Evolutionary conservation across 1,140 invertebrate genomes (phyloP).

Genomic region (Acarapis woodi): DNA sequence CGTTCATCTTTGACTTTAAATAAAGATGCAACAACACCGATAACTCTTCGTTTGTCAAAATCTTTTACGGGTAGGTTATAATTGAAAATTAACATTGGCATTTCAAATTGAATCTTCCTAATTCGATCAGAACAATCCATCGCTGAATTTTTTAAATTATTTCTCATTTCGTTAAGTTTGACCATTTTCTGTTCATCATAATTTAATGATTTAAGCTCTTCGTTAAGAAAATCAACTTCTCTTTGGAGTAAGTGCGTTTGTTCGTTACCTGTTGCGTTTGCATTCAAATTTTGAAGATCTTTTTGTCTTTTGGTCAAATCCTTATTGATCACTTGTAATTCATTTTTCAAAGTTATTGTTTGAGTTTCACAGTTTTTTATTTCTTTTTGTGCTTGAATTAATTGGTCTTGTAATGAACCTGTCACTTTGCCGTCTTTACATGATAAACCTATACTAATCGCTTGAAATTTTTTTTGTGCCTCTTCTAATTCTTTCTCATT

Average conservation of each 20-base stretch:
- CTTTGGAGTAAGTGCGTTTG: slow-evolving; percentile 35
- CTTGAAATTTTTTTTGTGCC: slow-evolving; percentile 49
- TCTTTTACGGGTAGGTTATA: slow-evolving; percentile 40
- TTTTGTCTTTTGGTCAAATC: slow-evolving; percentile 43
- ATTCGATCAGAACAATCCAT: not conserved
- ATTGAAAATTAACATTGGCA: slow-evolving; percentile 21
- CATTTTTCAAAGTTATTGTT: slow-evolving; percentile 17
- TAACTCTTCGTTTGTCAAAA: slow-evolving; percentile 42
- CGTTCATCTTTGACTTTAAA: slow-evolving; percentile 45
- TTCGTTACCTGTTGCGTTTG: slow-evolving; percentile 30
- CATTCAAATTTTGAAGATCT: slow-evolving; percentile 38
- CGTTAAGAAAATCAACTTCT: slow-evolving; percentile 34
- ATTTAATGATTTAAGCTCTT: slow-evolving; percentile 24
- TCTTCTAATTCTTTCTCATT: slow-evolving; percentile 33
- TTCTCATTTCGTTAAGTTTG: slow-evolving; percentile 4
- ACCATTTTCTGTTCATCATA: slow-evolving; percentile 8
- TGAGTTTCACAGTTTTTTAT: slow-evolving; percentile 45
- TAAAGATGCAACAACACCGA: slow-evolving; percentile 44
- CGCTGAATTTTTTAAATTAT: not conserved
- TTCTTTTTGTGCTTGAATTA: slow-evolving; percentile 41
- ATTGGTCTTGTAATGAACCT: slow-evolving; percentile 51
- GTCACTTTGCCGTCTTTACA: slow-evolving; percentile 46
- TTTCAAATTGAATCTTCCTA: not conserved
- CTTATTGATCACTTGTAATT: not conserved
- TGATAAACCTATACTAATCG: slow-evolving; percentile 44